Percentiles rank a stretch among this genome's conserved stretches.
Evolutionary conservation across 2,113 vertebrate genomes (phyloP).

Genomic region (Ptyas mucosa): DNA sequence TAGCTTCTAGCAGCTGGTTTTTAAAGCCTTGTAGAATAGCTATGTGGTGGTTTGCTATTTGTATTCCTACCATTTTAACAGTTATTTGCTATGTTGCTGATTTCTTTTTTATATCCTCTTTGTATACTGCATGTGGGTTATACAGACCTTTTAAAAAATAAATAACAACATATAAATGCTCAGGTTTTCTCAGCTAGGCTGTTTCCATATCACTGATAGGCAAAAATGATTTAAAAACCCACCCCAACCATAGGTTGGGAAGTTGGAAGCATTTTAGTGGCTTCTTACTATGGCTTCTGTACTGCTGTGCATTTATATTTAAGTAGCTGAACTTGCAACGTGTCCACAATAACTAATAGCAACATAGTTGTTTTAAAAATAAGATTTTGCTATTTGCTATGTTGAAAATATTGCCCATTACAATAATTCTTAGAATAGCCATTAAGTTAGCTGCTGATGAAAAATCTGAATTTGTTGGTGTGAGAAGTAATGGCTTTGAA

Average conservation of each 20-base stretch:
- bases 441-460: conserved; percentile 37
- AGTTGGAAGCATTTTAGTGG: not conserved
- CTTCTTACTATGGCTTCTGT: not conserved
- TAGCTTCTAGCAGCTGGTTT: not conserved
- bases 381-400: not conserved
- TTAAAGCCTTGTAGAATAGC: not conserved
- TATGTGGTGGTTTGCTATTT: not conserved
- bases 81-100: not conserved
- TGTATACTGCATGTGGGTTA: not conserved
- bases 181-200: not conserved
- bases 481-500: conserved; percentile 17
- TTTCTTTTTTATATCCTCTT: not conserved
- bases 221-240: not conserved
- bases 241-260: not conserved
- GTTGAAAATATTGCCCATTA: conserved; percentile 44
- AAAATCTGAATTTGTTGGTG: conserved; percentile 17
- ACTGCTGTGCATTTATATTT: conserved; percentile 9
- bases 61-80: not conserved
- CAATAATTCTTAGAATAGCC: conserved; percentile 47
- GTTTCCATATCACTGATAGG: not conserved
- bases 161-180: not conserved
- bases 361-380: not conserved
- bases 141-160: not conserved
- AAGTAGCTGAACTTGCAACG: not conserved
- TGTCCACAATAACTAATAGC: not conserved